Conservation (phyloP, 2,113 vertebrate species). For the Catharus fuscescens region DNA sequence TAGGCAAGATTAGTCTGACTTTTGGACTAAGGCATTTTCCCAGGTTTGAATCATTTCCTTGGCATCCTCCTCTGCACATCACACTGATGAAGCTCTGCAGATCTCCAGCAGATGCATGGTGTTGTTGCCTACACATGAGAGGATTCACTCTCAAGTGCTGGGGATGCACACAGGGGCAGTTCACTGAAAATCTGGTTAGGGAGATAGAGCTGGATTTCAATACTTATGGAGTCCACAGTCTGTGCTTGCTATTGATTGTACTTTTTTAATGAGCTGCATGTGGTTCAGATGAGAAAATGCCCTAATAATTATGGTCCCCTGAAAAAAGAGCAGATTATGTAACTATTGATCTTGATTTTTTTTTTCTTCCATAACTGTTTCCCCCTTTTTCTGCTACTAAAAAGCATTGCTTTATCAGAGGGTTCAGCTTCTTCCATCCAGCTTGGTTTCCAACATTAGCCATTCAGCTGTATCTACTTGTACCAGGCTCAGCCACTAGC, state of each 20-base stretch:
- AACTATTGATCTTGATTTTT: neutral
- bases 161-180: neutral
- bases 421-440: neutral
- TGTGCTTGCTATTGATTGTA: neutral
- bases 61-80: neutral
- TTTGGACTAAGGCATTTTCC: neutral
- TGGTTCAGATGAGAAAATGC: neutral
- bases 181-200: neutral
- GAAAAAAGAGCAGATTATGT: neutral
- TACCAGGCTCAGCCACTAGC: neutral
- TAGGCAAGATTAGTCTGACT: neutral
- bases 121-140: neutral
- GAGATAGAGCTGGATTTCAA: neutral
- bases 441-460: neutral
- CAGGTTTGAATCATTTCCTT: neutral
- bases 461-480: neutral
- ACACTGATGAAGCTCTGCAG: neutral
- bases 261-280: neutral
- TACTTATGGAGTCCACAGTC: neutral
- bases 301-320: neutral
- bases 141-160: neutral
- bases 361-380: neutral
- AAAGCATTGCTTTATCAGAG: neutral
- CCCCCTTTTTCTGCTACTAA: neutral
- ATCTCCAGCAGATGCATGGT: neutral